Base-by-base conservation (phyloP, 2,797 vertebrate genomes). In the Oreochromis mossambicus region DNA sequence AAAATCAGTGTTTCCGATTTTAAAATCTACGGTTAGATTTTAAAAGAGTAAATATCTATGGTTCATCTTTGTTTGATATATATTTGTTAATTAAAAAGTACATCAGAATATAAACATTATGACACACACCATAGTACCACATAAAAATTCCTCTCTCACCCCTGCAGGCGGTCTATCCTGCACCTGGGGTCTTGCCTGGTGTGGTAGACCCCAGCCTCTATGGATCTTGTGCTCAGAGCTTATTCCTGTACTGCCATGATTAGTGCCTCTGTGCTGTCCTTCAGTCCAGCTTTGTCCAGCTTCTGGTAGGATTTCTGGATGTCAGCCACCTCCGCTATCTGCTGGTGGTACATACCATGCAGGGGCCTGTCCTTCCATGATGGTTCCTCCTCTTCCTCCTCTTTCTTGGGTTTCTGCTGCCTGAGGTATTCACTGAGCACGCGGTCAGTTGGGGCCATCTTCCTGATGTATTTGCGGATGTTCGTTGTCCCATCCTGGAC, bases 41-140 rank as follows among this genome's bases (percentile, higher is more conserved):
- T 26, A 26, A 26, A 26, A 26, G 54, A 55, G 24, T 55, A 55
- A 14, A 26, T 26, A 55, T 55, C 24, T 55, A 26, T 2, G 4
- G 13, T 14, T 24, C 54, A 55, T 55, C 7, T 55, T 55, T 55
- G 54, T 24, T 26, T 5, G 24, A 26, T 55, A 0, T 26, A 26
- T 55, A 55, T 55, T 14, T 55, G 21, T 8, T 26, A 24, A 55
- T 15, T 55, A 55, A 55, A 55, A 55, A 15, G 1, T 26, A 55
- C 24, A 55, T 15, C 54, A 26, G 54, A 55, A 55, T 26, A 55
- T 55, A 55, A 55, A 14, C 54, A 55, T 26, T 15, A 55, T 26
- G 54, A 55, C 0, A 55, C 24, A 15, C 0, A 26, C 24, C 52
- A 55, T 3, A 55, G 21, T 0, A 14, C 52, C 55, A 0, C 5